Evolutionary conservation across 2,113 vertebrate genomes (phyloP).

Genomic region (Mus spicilegus): DNA sequence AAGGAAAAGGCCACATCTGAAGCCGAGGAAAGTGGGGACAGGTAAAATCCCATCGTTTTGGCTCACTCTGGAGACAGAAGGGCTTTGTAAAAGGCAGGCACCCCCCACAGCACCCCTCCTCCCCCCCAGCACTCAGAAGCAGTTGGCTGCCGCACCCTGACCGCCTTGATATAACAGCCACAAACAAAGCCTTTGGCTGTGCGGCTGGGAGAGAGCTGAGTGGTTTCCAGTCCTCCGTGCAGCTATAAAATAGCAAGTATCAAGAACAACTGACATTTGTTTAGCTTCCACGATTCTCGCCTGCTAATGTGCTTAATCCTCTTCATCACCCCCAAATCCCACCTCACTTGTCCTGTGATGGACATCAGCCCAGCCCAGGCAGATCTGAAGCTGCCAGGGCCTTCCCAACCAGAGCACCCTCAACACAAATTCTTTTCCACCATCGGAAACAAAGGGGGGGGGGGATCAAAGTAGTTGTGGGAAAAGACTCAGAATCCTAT

Average conservation of each 20-base stretch:
- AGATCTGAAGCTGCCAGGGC: background rate
- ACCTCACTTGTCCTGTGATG: background rate
- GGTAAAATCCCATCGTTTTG: background rate
- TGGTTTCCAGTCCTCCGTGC: background rate
- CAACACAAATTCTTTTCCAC: background rate
- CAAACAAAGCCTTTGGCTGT: background rate
- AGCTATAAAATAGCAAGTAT: background rate
- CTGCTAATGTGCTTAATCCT: background rate
- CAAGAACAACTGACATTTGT: background rate
- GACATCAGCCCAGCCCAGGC: background rate
- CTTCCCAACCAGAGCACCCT: background rate
- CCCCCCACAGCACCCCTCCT: too few species aligned
- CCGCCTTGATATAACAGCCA: background rate
- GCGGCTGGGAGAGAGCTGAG: background rate
- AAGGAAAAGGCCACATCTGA: background rate
- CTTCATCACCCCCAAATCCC: too few species aligned
- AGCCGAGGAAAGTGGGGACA: background rate
- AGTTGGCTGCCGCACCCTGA: background rate
- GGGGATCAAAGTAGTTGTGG: background rate
- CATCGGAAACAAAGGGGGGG: background rate
- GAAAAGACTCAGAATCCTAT: background rate
- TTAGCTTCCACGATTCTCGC: background rate
- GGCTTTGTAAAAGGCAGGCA: background rate
- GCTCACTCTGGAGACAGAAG: background rate
- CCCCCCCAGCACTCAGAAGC: background rate